Base-by-base conservation (phyloP, 1,140 invertebrate species). In the Drosophila pallidifrons region DNA sequence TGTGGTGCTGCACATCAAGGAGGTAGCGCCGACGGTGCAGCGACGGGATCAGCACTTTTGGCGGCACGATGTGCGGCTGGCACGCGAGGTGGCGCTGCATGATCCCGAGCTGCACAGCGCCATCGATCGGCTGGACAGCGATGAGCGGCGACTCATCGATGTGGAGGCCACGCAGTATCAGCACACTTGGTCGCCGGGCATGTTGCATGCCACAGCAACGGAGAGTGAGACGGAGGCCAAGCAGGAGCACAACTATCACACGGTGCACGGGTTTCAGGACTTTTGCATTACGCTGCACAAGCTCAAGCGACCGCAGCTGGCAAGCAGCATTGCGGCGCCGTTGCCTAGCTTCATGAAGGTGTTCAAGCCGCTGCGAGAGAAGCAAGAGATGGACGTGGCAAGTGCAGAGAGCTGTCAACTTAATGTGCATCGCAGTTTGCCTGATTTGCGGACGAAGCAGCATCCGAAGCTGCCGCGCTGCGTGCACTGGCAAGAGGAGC, bases 1-100 rank as follows among this genome's bases (percentile, higher is more conserved):
- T 43, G 67, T 95, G 35, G 94, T 96, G 54, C 93, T 96, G 57
- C 95, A 95, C 93, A 96, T 96, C 78, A 96, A 96, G 93, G 95
- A 96, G 94, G 95, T 96, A 13, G 95, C 95, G 13, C 96, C 96
- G 8, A 64, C 83, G 0, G 70, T 88, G 13, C 77, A 75, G 38
- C 51, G 30, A 13, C 35, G 79, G 4, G 75, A 88, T 57, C 92
- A 93, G 28, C 88, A 93, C 25, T 96, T 96, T 82, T 96, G 95
- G 95, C 94, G 94, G 43, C 93, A 95, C 55, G 95, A 96, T 77
- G 93, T 96, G 8, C 94, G 95, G 87, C 93, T 95, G 59, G 94
- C 94, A 4, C 87, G 94, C 46, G 57, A 85, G 66, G 83, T 83
- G 46, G 81, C 81, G 1, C 67, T 64, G 0, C 25, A 76, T 1